These are phyloP conservation scores for Euwallacea similis DNA, from an alignment of 1,140 invertebrate genomes.

Conservation along the genomic window DNA sequence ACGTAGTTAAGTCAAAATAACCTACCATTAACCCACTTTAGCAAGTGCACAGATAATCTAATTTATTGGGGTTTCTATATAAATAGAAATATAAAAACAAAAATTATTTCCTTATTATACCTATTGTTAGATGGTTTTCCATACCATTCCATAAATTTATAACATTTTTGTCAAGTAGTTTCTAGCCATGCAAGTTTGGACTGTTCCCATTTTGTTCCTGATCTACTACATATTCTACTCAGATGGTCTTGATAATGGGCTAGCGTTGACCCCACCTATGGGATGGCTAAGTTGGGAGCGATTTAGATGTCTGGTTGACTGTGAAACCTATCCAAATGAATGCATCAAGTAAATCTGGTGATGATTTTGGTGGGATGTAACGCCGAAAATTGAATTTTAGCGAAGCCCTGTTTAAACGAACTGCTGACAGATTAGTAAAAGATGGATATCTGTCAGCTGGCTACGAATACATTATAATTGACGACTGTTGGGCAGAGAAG, in stretches of 20 bases:
- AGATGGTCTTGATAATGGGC: slow-evolving; percentile 59
- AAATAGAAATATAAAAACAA: too few species aligned
- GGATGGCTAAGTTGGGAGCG: slow-evolving; percentile 77
- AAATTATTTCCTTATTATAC: too few species aligned
- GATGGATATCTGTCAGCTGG: slow-evolving; percentile 81
- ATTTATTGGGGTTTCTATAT: too few species aligned
- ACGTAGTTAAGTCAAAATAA: too few species aligned
- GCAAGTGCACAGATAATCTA: too few species aligned
- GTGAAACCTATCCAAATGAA: slow-evolving; percentile 66
- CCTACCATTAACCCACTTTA: too few species aligned
- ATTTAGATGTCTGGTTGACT: slow-evolving; percentile 72
- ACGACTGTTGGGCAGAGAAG: slow-evolving; percentile 84
- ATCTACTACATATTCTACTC: not conserved
- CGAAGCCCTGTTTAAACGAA: slow-evolving; percentile 76
- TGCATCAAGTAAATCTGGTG: slow-evolving; percentile 60
- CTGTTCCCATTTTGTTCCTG: not conserved
- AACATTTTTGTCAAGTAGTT: not conserved
- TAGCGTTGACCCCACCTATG: slow-evolving; percentile 69
- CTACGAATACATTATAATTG: slow-evolving; percentile 83
- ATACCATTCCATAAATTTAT: too few species aligned
- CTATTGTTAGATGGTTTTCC: too few species aligned
- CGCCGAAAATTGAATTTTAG: slow-evolving; percentile 56
- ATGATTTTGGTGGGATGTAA: not conserved
- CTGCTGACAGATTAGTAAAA: slow-evolving; percentile 73
- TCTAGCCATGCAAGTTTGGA: slow-evolving; percentile 3